These are phyloP conservation scores for Caenorhabditis macrosperma DNA, from an alignment of 2,888 invertebrate species.

Conservation along the genomic window DNA sequence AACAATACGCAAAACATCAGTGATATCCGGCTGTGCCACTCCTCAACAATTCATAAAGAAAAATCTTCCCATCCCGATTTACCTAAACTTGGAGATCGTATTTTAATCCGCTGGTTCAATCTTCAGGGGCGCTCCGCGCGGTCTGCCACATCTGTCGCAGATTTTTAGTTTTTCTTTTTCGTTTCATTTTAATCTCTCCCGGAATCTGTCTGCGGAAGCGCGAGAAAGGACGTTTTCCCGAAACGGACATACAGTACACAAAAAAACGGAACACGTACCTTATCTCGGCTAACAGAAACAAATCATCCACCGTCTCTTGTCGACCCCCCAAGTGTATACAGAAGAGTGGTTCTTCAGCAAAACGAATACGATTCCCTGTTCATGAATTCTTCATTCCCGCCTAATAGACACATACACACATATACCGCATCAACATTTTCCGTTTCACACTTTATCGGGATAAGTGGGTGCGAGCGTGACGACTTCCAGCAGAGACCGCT, in stretches of 20 bases:
- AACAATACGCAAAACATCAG: no score
- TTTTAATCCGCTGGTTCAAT: background rate
- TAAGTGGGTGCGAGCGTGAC: slow-evolving; percentile 18
- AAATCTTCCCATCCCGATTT: background rate
- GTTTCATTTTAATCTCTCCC: slow-evolving; percentile 20
- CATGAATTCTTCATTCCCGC: no score
- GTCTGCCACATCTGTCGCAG: background rate
- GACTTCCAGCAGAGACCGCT: slow-evolving; percentile 29
- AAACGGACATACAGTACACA: slow-evolving; percentile 15
- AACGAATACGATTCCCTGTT: background rate
- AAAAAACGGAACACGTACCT: slow-evolving; percentile 25
- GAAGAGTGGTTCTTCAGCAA: background rate
- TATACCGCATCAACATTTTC: background rate
- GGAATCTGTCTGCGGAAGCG: slow-evolving; percentile 34
- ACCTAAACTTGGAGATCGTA: background rate
- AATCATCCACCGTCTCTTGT: slow-evolving; percentile 18
- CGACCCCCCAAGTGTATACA: background rate
- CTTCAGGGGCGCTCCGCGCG: background rate
- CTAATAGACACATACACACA: background rate
- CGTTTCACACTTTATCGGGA: slow-evolving; percentile 24
- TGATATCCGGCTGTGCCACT: no score
- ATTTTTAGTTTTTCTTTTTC: background rate
- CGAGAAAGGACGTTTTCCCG: slow-evolving; percentile 10
- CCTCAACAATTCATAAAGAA: no score
- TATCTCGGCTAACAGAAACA: slow-evolving; percentile 47